phyloP scores from a whole-genome alignment of 2,797 vertebrate species.

The Tenualosa ilisha region DNA sequence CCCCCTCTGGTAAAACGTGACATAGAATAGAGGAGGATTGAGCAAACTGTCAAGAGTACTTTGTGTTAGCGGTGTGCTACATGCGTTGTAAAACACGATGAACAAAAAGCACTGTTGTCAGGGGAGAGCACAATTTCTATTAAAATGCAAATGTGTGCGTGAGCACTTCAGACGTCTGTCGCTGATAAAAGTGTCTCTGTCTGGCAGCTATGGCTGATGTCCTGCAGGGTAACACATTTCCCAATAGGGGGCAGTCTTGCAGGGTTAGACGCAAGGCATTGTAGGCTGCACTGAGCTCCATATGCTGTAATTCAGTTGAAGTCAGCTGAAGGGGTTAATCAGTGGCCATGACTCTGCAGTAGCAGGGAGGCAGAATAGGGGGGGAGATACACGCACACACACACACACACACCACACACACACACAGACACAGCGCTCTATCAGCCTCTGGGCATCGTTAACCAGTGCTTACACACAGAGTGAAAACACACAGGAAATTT shows the following conservation, averaged over 20 bases:
- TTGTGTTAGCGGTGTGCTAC: neutral
- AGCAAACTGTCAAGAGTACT: neutral
- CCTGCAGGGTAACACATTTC: neutral
- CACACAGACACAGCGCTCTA: neutral
- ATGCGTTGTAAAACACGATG: neutral
- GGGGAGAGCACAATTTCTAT: conserved; percentile 6
- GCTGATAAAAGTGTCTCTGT: conserved; percentile 11
- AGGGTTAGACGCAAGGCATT: neutral
- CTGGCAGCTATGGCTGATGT: neutral
- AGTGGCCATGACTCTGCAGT: conserved; percentile 4
- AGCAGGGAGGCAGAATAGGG: neutral
- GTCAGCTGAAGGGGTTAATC: conserved; percentile 11
- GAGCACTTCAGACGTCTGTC: conserved; percentile 17
- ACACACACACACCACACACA: neutral
- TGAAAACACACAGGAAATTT: too few species aligned
- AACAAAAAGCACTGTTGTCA: conserved; percentile 5
- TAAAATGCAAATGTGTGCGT: conserved; percentile 1
- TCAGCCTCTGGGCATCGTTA: too few species aligned
- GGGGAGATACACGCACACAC: neutral
- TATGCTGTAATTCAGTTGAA: neutral
- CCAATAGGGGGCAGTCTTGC: conserved; percentile 16
- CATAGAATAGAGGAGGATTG: neutral
- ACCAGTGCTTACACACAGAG: too few species aligned
- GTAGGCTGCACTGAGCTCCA: neutral
- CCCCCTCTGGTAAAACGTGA: neutral